Conservation (phyloP, 2,888 invertebrate genomes). For the Meganola albula region DNA sequence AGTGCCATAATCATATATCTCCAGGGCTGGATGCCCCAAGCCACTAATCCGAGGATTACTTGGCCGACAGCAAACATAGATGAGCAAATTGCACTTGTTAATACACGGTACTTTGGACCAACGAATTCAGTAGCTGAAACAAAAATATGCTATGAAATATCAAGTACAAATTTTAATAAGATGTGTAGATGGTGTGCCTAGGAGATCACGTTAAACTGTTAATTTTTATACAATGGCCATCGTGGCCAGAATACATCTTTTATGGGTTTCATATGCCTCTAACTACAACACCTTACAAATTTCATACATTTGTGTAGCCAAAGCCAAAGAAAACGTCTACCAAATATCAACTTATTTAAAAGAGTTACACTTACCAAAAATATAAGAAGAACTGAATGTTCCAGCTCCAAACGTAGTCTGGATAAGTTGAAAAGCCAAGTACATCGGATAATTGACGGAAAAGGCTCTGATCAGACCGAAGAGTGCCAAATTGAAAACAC, state of each 20-base stretch:
- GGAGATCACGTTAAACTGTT: too few species aligned
- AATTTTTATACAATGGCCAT: too few species aligned
- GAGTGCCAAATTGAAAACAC: slow-evolving; percentile 58
- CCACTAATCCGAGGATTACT: slow-evolving; percentile 80
- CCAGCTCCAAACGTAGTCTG: slow-evolving; percentile 74
- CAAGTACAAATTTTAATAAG: too few species aligned
- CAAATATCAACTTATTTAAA: too few species aligned
- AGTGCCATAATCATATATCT: slow-evolving; percentile 79
- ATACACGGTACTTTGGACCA: slow-evolving; percentile 83
- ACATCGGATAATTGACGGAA: slow-evolving; percentile 75
- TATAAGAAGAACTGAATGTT: slow-evolving; percentile 70
- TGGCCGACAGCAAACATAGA: slow-evolving; percentile 86
- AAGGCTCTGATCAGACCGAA: slow-evolving; percentile 75
- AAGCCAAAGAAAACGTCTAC: too few species aligned
- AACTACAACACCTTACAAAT: too few species aligned
- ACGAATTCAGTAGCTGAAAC: slow-evolving; percentile 84
- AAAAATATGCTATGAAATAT: too few species aligned
- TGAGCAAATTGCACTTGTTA: slow-evolving; percentile 82
- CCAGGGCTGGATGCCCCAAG: slow-evolving; percentile 84
- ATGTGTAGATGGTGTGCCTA: too few species aligned
- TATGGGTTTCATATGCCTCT: too few species aligned
- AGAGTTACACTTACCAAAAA: slow-evolving; percentile 42
- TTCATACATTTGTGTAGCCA: too few species aligned
- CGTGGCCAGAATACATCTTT: too few species aligned
- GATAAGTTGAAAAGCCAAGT: slow-evolving; percentile 69